A percentile compares a stretch with the other conserved stretches of the same genome.
These are phyloP conservation scores for Thymelicus lineola DNA, from an alignment of 2,888 invertebrate genomes.

Conservation along the genomic window DNA sequence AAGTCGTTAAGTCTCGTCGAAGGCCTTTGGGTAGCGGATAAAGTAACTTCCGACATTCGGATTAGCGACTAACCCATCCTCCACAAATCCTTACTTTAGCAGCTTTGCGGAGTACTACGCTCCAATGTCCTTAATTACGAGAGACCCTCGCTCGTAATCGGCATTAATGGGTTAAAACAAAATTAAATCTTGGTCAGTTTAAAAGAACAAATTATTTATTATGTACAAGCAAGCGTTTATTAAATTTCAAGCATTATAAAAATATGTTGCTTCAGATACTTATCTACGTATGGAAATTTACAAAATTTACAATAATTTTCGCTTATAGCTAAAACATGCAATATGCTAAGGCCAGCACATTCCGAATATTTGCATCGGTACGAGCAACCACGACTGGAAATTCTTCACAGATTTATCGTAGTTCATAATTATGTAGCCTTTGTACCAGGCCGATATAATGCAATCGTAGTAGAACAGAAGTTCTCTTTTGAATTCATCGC, in stretches of 20 bases:
- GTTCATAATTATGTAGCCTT: constrained; percentile 56
- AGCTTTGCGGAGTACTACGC: not conserved
- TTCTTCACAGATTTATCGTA: constrained; percentile 64
- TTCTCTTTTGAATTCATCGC: constrained; percentile 57
- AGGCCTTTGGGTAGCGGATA: not conserved
- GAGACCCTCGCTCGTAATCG: not conserved
- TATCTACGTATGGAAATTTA: constrained; percentile 33
- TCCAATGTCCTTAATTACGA: not conserved
- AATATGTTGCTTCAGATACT: constrained; percentile 8
- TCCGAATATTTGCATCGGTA: constrained; percentile 64
- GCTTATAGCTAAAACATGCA: constrained; percentile 32
- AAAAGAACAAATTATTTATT: not conserved
- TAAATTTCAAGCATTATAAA: constrained; percentile 37
- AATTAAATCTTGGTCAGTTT: not conserved
- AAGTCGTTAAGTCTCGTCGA: not conserved
- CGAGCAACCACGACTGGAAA: constrained; percentile 65
- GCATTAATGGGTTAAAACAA: not conserved
- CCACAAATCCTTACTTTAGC: not conserved
- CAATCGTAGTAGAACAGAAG: constrained; percentile 67
- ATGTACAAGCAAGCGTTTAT: constrained; percentile 30
- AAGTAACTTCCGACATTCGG: not conserved
- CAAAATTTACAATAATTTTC: constrained; percentile 38
- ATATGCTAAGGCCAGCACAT: constrained; percentile 67
- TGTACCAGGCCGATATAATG: constrained; percentile 66
- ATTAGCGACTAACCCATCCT: constrained; percentile 25